Conservation (phyloP, 2,888 invertebrate genomes). For the Rugalucina vietnamica region DNA sequence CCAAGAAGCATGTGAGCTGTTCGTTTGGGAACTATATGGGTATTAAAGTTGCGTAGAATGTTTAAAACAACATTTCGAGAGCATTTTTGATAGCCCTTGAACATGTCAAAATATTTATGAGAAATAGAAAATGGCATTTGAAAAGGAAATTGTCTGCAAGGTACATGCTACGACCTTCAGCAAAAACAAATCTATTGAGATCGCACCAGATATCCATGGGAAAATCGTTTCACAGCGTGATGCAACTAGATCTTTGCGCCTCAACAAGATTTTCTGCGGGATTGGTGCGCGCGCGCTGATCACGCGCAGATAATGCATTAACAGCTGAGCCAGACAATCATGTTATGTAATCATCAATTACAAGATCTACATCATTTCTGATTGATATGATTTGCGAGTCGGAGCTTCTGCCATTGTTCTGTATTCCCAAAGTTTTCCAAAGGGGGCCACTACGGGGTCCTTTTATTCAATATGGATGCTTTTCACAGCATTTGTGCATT, state of each 20-base stretch:
- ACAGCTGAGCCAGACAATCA: constrained; percentile 9
- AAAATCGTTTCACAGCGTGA: not conserved
- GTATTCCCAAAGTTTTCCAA: no score
- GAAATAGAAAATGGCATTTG: not conserved
- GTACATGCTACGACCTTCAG: not conserved
- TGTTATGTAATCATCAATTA: constrained; percentile 9
- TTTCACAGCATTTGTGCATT: no score
- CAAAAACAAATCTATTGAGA: not conserved
- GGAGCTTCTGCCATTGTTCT: no score
- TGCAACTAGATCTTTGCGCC: not conserved
- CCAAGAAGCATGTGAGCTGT: no score
- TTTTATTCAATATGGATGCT: no score
- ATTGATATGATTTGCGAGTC: not conserved
- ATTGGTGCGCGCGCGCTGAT: constrained; percentile 4
- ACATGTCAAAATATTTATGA: not conserved
- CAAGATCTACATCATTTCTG: not conserved
- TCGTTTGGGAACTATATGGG: no score
- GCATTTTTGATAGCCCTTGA: not conserved
- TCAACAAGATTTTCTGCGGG: not conserved
- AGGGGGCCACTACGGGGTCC: no score
- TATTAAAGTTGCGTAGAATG: no score
- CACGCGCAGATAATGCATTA: not conserved
- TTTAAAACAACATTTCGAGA: no score
- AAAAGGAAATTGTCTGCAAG: not conserved
- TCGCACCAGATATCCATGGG: not conserved